Evolutionary conservation across 2,888 invertebrate genomes (phyloP).

Genomic region (Eledona agricola): DNA sequence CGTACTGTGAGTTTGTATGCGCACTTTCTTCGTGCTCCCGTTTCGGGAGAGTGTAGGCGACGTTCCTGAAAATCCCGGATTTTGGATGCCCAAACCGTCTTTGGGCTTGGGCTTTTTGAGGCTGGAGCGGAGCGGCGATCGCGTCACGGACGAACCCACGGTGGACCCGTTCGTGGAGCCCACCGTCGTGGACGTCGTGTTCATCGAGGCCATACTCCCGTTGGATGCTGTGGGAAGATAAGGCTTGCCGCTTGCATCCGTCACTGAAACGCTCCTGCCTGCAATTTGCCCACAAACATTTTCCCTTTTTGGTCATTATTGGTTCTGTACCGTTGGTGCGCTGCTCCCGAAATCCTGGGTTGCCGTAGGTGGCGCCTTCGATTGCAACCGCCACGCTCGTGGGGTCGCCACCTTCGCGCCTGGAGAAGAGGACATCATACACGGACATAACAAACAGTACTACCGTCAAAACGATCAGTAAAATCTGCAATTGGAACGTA

Average conservation of each 20-base stretch:
- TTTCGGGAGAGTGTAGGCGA: slow-evolving; percentile 85
- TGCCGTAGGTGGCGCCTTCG: slow-evolving; percentile 81
- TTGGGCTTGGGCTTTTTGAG: slow-evolving; percentile 75
- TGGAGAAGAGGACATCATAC: slow-evolving; percentile 82
- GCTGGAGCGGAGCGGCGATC: slow-evolving; percentile 79
- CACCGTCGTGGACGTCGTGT: slow-evolving; percentile 73
- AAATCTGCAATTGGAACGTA: slow-evolving; percentile 69
- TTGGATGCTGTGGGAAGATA: slow-evolving; percentile 67
- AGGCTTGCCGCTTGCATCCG: slow-evolving; percentile 86
- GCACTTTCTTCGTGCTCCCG: slow-evolving; percentile 89
- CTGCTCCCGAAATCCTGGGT: slow-evolving; percentile 88
- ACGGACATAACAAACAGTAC: slow-evolving; percentile 79
- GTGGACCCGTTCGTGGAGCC: slow-evolving; percentile 68
- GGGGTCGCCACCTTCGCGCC: slow-evolving; percentile 82
- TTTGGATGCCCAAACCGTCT: slow-evolving; percentile 82
- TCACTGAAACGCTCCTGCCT: slow-evolving; percentile 75
- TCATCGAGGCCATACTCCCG: slow-evolving; percentile 78
- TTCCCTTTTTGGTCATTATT: too few relatives aligned
- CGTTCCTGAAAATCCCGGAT: slow-evolving; percentile 84
- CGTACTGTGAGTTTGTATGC: slow-evolving; percentile 91
- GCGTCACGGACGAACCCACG: slow-evolving; percentile 62
- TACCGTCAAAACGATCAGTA: slow-evolving; percentile 79
- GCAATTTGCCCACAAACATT: too few relatives aligned
- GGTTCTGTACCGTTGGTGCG: slow-evolving; percentile 65
- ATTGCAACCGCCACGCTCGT: slow-evolving; percentile 66